Conservation (phyloP, 2,888 invertebrate genomes). For the Drosophila eohydei region DNA sequence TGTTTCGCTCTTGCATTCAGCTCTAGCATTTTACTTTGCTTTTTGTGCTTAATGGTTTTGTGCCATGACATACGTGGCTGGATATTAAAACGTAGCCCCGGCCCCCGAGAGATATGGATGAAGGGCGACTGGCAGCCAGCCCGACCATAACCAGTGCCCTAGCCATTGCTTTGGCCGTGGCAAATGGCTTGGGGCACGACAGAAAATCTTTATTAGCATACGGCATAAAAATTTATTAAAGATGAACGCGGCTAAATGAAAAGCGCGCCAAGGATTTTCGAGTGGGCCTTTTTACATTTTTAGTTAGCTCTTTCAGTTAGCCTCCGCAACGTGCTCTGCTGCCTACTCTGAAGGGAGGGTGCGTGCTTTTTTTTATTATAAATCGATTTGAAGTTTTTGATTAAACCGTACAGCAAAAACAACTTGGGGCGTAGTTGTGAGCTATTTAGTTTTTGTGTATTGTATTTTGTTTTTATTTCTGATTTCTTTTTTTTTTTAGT, state of each 20-base stretch:
- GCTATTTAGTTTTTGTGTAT: constrained; percentile 49
- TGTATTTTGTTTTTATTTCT: constrained; percentile 22
- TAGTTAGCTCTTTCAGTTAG: constrained; percentile 43
- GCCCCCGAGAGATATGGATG: constrained; percentile 25
- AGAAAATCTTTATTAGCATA: constrained; percentile 80
- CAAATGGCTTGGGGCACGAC: constrained; percentile 71
- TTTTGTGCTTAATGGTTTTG: constrained; percentile 78
- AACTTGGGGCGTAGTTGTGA: constrained; percentile 57
- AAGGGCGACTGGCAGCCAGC: constrained; percentile 2
- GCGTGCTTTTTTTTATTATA: constrained; percentile 64
- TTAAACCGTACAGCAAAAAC: constrained; percentile 60
- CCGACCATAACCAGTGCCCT: constrained; percentile 20
- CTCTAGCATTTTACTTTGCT: constrained; percentile 67
- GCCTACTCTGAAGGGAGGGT: not conserved
- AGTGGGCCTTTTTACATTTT: constrained; percentile 48
- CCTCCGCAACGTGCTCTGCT: constrained; percentile 9
- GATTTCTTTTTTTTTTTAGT: constrained; percentile 16
- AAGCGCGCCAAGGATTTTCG: constrained; percentile 47
- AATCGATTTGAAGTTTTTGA: constrained; percentile 79
- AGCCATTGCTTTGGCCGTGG: constrained; percentile 29
- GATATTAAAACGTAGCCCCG: constrained; percentile 70
- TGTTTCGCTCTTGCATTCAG: constrained; percentile 59
- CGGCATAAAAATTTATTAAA: constrained; percentile 81
- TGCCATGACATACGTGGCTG: constrained; percentile 82
- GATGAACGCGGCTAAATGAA: constrained; percentile 68